A percentile compares a stretch with the other conserved stretches of the same genome.
Evolutionary conservation across 2,113 vertebrate species (phyloP).

Genomic region (Chitala chitala): DNA sequence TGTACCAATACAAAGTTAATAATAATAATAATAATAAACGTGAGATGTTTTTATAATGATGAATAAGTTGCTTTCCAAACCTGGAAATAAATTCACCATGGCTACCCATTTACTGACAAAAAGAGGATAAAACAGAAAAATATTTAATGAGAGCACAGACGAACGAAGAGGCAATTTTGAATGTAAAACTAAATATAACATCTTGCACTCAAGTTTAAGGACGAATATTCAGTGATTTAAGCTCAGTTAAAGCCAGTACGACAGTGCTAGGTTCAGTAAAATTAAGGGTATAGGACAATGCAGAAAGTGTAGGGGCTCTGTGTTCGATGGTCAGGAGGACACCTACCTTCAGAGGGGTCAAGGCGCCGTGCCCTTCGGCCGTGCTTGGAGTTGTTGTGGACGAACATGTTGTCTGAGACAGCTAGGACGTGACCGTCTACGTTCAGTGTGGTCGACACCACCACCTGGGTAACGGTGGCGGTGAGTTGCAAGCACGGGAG

Average conservation of each 20-base stretch:
- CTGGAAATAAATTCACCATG: neutral
- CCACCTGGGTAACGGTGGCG: no score
- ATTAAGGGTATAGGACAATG: no score
- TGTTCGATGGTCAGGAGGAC: no score
- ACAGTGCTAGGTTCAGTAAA: no score
- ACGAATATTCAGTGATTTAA: no score
- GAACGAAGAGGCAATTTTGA: neutral
- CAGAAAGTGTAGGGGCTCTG: no score
- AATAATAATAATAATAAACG: no score
- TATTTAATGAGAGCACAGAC: neutral
- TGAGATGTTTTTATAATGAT: no score
- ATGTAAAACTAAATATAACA: no score
- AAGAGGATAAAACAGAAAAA: neutral
- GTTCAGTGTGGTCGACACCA: constrained; percentile 82
- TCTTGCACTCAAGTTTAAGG: no score
- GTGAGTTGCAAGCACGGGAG: no score
- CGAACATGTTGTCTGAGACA: constrained; percentile 86
- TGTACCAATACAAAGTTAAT: neutral
- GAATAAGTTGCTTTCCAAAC: neutral
- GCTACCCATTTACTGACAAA: neutral
- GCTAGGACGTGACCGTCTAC: constrained; percentile 81
- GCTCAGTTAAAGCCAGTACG: no score
- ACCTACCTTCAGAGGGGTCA: constrained; percentile 83
- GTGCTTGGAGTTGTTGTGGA: constrained; percentile 85
- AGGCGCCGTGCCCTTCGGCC: constrained; percentile 78